phyloP scores from a whole-genome alignment of 2,888 invertebrate species.

The Gnatocerus cornutus region DNA sequence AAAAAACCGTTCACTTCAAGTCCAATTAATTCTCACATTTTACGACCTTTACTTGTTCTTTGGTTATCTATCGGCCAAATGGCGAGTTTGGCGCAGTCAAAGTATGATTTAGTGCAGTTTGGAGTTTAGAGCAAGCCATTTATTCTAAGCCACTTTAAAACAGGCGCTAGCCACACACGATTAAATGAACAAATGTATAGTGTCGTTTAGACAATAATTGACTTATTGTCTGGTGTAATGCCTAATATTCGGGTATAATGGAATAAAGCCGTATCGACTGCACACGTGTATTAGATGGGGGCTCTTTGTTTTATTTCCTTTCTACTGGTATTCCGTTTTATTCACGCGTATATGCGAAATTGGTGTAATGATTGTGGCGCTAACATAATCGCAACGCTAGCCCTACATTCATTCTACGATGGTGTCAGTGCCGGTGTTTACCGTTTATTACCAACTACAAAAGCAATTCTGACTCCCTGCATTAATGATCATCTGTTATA shows the following conservation, averaged over 20 bases:
- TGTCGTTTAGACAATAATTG: constrained; percentile 6
- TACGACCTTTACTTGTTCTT: too few species aligned
- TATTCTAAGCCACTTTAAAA: too few species aligned
- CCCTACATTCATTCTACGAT: constrained; percentile 35
- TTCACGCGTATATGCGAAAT: constrained; percentile 28
- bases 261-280: constrained; percentile 24
- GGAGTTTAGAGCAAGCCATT: too few species aligned
- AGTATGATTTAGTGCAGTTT: too few species aligned
- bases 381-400: constrained; percentile 36
- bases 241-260: constrained; percentile 26
- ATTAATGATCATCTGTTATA: constrained; percentile 46
- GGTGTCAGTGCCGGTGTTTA: constrained; percentile 41
- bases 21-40: too few species aligned
- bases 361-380: constrained; percentile 30
- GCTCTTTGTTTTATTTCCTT: constrained; percentile 18
- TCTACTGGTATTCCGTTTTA: not conserved
- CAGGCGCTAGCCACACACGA: too few species aligned
- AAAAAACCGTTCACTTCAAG: too few species aligned
- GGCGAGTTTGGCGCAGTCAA: too few species aligned
- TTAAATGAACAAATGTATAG: too few species aligned
- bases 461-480: constrained; percentile 37
- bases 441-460: constrained; percentile 46
- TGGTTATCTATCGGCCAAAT: too few species aligned
- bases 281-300: constrained; percentile 15
- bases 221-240: constrained; percentile 14